Evolutionary conservation across 2,888 invertebrate genomes (phyloP), one percentile per base, ranked within the genome.

Genomic region (Spisula subtruncata): DNA sequence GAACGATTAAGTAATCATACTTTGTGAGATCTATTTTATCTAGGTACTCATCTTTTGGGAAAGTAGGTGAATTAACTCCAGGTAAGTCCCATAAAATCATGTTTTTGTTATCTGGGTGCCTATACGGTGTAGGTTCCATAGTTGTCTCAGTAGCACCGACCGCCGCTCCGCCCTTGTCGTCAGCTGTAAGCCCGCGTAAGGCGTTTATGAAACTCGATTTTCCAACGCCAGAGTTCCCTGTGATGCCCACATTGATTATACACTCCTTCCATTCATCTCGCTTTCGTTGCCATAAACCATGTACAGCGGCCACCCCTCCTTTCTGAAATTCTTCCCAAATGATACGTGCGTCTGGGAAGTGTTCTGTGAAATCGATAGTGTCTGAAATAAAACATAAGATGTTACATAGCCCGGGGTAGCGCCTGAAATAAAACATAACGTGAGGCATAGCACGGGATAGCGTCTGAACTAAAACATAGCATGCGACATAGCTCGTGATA

Each of bases 1-100:
- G 83, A n/a, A 93, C 56, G n/a, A 93, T 81, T 80, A 92, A 92
- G 29, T 90, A 87, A 66, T 93, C 93, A 82, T 88, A 93, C 0
- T 71, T 80, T 10, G 89, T 84, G 29, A 86, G 85, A 18, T 75
- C 56, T 29, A 92, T 81, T 12, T 71, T 71, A 46, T 75, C 71
- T 2, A 90, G 41, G 60, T 93, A 93, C 4, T 14, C 48, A 29
- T 87, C 41, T n/a, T 83, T 56, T n/a, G 90, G 87, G 54, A 86
- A 91, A 8, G 80, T 56, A 6, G 88, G 86, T 35, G 93, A 91
- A 80, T 92, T 92, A 14, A 90, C 85, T 20, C 92, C 93, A 5
- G 93, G 93, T 2, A 93, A 66, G 79, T 93, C 93, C 87, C 89
- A 92, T 25, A 92, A 88, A 18, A 86, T 54, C 6, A 93, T 20